Conservation (phyloP, 1,140 invertebrate genomes). For the Temnothorax nylanderi region DNA sequence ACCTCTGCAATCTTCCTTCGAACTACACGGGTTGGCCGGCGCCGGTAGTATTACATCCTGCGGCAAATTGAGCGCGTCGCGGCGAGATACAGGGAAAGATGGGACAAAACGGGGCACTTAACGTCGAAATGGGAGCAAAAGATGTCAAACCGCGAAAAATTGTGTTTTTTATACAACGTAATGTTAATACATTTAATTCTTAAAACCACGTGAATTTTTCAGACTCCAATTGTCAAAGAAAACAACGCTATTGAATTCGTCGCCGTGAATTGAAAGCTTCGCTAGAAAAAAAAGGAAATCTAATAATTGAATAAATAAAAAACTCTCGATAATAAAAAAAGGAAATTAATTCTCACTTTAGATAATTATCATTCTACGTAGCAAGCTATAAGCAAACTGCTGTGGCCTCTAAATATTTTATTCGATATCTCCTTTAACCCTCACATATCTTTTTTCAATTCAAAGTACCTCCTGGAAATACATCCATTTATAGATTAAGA, state of each 20-base stretch:
- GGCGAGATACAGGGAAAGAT: slow-evolving; percentile 3
- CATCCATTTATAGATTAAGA: slow-evolving; percentile 35
- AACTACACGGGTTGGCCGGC: slow-evolving; percentile 28
- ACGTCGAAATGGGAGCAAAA: slow-evolving; percentile 1
- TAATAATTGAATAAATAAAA: no score
- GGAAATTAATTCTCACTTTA: neutral
- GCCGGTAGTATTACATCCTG: slow-evolving; percentile 50
- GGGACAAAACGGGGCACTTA: slow-evolving; percentile 37
- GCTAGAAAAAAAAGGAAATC: neutral
- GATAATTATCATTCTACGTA: neutral
- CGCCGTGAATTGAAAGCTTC: neutral
- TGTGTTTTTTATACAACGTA: neutral
- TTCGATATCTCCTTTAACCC: neutral
- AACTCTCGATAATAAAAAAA: neutral
- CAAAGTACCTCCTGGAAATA: neutral
- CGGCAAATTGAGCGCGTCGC: slow-evolving; percentile 51
- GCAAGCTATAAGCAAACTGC: neutral
- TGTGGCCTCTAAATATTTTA: neutral
- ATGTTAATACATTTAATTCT: neutral
- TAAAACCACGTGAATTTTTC: neutral
- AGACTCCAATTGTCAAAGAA: neutral
- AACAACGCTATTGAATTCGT: neutral
- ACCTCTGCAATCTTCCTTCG: slow-evolving; percentile 43
- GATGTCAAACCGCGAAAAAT: neutral
- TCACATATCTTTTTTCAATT: neutral